Evolutionary conservation across 2,888 invertebrate species (phyloP).

Genomic region (Carabus problematicus): DNA sequence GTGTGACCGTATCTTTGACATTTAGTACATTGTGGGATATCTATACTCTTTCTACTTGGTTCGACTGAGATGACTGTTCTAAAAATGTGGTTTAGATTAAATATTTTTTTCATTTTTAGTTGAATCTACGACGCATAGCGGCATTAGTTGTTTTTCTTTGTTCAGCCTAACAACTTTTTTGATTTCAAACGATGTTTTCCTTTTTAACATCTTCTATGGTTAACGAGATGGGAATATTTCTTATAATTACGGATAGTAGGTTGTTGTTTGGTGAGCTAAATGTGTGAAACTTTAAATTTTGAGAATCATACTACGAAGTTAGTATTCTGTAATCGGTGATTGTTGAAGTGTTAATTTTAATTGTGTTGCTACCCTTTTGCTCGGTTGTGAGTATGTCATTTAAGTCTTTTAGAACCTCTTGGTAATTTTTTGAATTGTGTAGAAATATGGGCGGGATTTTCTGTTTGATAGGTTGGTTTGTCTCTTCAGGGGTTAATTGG

Average conservation of each 20-base stretch:
- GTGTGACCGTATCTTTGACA: too few relatives aligned
- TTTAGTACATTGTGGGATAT: too few relatives aligned
- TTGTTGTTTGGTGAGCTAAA: slow-evolving; percentile 13
- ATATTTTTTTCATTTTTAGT: too few relatives aligned
- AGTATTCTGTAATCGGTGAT: not conserved
- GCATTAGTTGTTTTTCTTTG: not conserved
- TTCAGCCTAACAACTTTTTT: not conserved
- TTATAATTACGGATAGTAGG: slow-evolving; percentile 7
- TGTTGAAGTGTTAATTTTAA: slow-evolving; percentile 9
- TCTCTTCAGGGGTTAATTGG: too few relatives aligned
- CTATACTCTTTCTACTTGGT: too few relatives aligned
- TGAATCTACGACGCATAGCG: too few relatives aligned
- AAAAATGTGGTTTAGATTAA: too few relatives aligned
- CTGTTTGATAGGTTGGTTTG: not conserved
- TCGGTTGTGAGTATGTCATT: not conserved
- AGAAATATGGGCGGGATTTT: slow-evolving; percentile 15
- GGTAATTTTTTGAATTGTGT: slow-evolving; percentile 12
- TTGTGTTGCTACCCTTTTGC: not conserved
- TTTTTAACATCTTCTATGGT: not conserved
- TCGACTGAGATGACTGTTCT: too few relatives aligned
- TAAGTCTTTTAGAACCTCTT: not conserved
- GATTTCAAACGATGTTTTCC: not conserved
- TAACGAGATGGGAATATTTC: slow-evolving; percentile 8
- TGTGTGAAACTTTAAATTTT: slow-evolving; percentile 17
- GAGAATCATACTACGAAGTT: slow-evolving; percentile 1